Evolutionary conservation across 2,888 invertebrate species (phyloP).

Genomic region (Diabrotica balteata): DNA sequence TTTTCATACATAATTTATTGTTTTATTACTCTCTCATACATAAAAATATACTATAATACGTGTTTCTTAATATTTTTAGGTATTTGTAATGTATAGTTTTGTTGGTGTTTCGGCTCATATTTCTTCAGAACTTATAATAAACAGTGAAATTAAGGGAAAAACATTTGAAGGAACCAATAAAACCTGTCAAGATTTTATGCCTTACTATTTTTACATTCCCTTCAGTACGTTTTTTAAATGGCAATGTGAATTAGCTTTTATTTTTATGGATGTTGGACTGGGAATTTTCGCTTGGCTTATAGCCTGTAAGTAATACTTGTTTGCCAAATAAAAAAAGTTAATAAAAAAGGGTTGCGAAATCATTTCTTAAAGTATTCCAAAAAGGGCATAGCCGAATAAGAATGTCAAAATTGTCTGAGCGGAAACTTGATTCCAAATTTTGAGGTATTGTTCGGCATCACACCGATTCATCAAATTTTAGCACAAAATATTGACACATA

Average conservation of each 20-base stretch:
- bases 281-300: constrained; percentile 37
- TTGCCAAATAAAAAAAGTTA: not conserved
- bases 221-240: constrained; percentile 32
- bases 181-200: constrained; percentile 37
- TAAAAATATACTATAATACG: no score
- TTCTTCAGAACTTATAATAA: constrained; percentile 33
- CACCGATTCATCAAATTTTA: no score
- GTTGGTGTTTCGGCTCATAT: constrained; percentile 41
- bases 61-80: constrained; percentile 13
- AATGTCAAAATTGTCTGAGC: no score
- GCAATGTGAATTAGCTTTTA: constrained; percentile 34
- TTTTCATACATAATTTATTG: no score
- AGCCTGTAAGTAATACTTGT: constrained; percentile 32
- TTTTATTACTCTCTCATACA: no score
- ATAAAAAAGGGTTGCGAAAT: no score
- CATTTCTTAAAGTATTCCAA: no score
- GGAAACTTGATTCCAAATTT: no score
- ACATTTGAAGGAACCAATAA: constrained; percentile 33
- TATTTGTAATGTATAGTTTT: constrained; percentile 37
- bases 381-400: no score
- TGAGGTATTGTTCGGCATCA: no score
- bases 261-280: constrained; percentile 40
- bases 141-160: constrained; percentile 29
- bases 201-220: constrained; percentile 39
- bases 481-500: no score